Evolutionary conservation across 2,888 invertebrate species (phyloP), one percentile per base, ranked within the genome.

Genomic region (Stratiomys singularior): DNA sequence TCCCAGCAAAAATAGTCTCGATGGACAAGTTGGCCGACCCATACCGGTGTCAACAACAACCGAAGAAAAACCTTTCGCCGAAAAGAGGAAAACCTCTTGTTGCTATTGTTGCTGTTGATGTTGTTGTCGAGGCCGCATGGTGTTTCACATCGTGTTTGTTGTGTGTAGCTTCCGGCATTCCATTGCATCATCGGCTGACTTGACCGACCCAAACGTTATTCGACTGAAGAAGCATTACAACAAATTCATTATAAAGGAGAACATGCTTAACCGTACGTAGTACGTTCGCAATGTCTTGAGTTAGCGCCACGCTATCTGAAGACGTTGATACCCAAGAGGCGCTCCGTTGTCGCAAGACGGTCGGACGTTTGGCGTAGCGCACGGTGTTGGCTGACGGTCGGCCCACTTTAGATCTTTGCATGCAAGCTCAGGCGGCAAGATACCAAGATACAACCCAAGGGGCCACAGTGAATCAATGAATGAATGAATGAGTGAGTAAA

Each of bases 81-180:
- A 69, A 15, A 37, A 37, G 37, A 66, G 28, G 37, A 25, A 60
- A 60, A 60, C 58, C 52, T 18, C 52, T 52, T 18, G 52, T 18
- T 15, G 15, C 52, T n/a, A 18, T 52, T 52, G 52, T 52, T 18
- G 52, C 15, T 52, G 52, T 52, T 18, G 18, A 13, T 25, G 30
- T 46, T 46, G 46, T 69, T 30, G 25, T 3, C 37, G 37, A 37
- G 9, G 37, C 37, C 37, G 37, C 37, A 37, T 37, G 37, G 37
- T 18, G 13, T 25, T 27, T 27, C 46, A 67, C 67, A 9, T 37
- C 37, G 18, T 67, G 67, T 44, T 44, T 69, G 69, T 27, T 47
- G 69, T 46, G 46, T 46, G 46, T 69, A 25, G 69, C 69, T 69
- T 69, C 69, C 69, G 69, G 69, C 69, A 69, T 69, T 69, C 69